phyloP scores from a whole-genome alignment of 2,797 vertebrate genomes.

The Atherinosoma microstoma region DNA sequence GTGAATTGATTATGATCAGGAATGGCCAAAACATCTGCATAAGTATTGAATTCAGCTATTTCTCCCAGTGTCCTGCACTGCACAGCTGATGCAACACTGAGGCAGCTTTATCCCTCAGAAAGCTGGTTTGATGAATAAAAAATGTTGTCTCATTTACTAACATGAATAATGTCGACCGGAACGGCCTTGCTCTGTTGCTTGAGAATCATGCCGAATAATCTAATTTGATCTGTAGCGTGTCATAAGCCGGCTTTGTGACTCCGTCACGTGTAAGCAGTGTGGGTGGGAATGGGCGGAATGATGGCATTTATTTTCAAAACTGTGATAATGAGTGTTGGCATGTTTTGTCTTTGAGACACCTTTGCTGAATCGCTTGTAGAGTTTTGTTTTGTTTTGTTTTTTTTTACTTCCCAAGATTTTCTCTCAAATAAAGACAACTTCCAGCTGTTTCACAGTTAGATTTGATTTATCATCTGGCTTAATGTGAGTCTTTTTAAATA shows the following conservation, averaged over 20 bases:
- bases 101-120: constrained; percentile 33
- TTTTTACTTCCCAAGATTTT: neutral
- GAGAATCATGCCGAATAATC: constrained; percentile 29
- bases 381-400: constrained; percentile 36
- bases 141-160: constrained; percentile 50
- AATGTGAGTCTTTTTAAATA: constrained; percentile 19
- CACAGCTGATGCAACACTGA: constrained; percentile 41
- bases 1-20: constrained; percentile 10
- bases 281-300: constrained; percentile 37
- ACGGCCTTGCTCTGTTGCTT: constrained; percentile 50
- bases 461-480: constrained; percentile 16
- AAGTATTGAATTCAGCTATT: constrained; percentile 8
- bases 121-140: constrained; percentile 35
- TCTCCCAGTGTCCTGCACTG: constrained; percentile 39
- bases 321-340: constrained; percentile 45
- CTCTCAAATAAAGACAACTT: constrained; percentile 2
- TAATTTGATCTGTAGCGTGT: constrained; percentile 35
- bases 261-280: constrained; percentile 41
- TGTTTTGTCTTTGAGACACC: constrained; percentile 57
- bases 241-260: constrained; percentile 51
- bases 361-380: constrained; percentile 61
- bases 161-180: constrained; percentile 36
- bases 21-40: constrained; percentile 9
- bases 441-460: neutral
- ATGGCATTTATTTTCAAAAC: constrained; percentile 28